Base-by-base conservation (phyloP, 2,113 vertebrate species). In the Cyphomyrus plagiostoma region DNA sequence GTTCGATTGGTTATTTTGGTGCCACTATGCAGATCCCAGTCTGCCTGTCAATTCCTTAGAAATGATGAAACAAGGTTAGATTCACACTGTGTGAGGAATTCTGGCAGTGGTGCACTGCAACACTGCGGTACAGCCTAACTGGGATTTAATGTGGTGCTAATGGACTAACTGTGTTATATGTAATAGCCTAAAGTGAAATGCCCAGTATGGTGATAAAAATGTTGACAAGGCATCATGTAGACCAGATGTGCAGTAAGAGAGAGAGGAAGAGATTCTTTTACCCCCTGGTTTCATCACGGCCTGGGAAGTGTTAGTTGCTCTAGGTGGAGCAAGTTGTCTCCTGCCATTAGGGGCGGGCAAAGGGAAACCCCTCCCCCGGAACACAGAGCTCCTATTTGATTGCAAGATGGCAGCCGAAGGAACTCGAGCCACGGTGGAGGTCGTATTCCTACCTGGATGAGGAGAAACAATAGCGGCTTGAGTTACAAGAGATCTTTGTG, bases 381-480 rank as follows among this genome's bases (percentile, higher is more conserved):
- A 92, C n/a, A 92, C 92, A 87, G 89, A 80, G 92, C 93, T 93
- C 91, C 91, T 90, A 88, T 35, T 49, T 13, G 87, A 80, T 48
- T n/a, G 17, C 90, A 90, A 3, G 89, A 90, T 35, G 53, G 89
- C 87, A 77, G 89, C 82, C 6, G 94, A 92, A n/a, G 93, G 89
- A 88, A 90, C 92, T 86, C 92, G 77, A 62, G 93, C 90, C 91
- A 92, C 87, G 0, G 89, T 88, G 11, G 93, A 91, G 53, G 74
- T 90, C 1, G 56, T 30, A 21, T 89, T 92, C 93, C 89, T 94
- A 93, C 94, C 95, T 96, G 93, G 89, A 93, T 93, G 88, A 95
- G n/a, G 48, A 95, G 90, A 93, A 89, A 84, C 91, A 95, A 91
- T 52, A 90, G 88, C 85, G 89, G 35, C 35, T 91, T 80, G 87